Base-by-base conservation (phyloP, 1,140 invertebrate species). In the Plectrocnemia conspersa region DNA sequence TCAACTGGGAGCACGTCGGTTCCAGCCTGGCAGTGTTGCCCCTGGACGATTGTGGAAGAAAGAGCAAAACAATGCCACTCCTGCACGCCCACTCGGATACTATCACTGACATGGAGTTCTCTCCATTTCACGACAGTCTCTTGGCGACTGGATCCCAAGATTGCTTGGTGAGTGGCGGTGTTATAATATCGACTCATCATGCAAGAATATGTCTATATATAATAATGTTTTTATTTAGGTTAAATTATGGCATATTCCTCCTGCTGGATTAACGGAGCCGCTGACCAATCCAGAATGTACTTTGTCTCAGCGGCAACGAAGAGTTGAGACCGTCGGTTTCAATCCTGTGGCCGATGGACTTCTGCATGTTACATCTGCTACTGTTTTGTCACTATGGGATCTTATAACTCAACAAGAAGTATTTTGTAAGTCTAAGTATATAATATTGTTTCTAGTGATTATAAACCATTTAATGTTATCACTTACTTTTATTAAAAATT, bases 41-140 rank as follows among this genome's bases (percentile, higher is more conserved):
- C 5, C 70, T 94, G 16, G 85, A 89, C 66, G 88, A 92, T 65
- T 89, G 83, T 63, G 92, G 92, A 0, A 81, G 89, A 59, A 91
- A 91, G 69, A 87, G 83, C 62, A 89, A 88, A 75, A 83, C 83
- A 29, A 87, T 91, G 82, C 89, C 89, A 21, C 63, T 88, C 46
- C 76, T 93, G 46, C 87, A 90, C 75, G 86, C 84, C 19, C 87
- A 93, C 71, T 81, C 85, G 38, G 93, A 94, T 66, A 91, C 91
- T 25, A 88, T 95, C 18, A 93, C 89, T n/a, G 92, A 95, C 72
- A 86, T 96, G 80, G 87, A 91, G 64, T 96, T 97, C 66, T 94
- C 90, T 32, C 93, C 91, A 27, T 95, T 95, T 74, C 89, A 96
- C 71, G 92, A 95, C 77, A 89, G 89, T 19, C 73, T 96, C 18